phyloP scores from a whole-genome alignment of 2,888 invertebrate species.

The Apamea crenata region DNA sequence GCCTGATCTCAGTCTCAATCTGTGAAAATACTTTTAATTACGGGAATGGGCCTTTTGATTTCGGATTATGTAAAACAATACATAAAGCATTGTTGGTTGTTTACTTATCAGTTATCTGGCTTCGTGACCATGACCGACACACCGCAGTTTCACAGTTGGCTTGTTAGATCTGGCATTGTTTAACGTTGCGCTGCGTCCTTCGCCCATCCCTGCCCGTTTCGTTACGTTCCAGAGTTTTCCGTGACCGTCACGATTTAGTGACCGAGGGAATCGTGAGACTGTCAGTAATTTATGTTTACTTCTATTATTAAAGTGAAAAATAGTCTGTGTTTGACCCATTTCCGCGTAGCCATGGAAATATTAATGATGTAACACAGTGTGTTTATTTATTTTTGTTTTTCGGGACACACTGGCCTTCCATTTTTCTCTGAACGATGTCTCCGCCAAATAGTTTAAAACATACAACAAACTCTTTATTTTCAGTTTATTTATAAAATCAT shows the following conservation, averaged over 20 bases:
- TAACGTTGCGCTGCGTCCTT: constrained; percentile 3
- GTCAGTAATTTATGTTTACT: constrained; percentile 4
- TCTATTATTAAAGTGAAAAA: constrained; percentile 25
- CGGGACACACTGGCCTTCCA: no score
- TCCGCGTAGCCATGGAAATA: not conserved
- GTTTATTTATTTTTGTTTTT: constrained; percentile 1
- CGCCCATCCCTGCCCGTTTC: not conserved
- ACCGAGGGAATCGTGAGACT: constrained; percentile 1
- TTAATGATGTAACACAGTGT: not conserved
- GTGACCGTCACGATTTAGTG: constrained; percentile 18
- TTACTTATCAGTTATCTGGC: constrained; percentile 10
- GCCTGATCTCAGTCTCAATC: no score
- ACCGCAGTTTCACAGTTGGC: constrained; percentile 10
- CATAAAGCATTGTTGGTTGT: constrained; percentile 11
- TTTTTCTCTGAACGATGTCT: not conserved
- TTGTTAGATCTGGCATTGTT: constrained; percentile 10
- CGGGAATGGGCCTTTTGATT: not conserved
- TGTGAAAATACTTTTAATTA: no score
- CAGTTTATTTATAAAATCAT: not conserved
- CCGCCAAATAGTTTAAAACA: not conserved
- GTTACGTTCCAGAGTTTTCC: constrained; percentile 26
- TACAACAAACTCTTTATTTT: not conserved
- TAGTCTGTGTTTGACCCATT: constrained; percentile 30
- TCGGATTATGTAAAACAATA: constrained; percentile 5
- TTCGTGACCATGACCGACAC: constrained; percentile 49